phyloP scores from a whole-genome alignment of 2,888 invertebrate genomes.

The Eurois occulta region DNA sequence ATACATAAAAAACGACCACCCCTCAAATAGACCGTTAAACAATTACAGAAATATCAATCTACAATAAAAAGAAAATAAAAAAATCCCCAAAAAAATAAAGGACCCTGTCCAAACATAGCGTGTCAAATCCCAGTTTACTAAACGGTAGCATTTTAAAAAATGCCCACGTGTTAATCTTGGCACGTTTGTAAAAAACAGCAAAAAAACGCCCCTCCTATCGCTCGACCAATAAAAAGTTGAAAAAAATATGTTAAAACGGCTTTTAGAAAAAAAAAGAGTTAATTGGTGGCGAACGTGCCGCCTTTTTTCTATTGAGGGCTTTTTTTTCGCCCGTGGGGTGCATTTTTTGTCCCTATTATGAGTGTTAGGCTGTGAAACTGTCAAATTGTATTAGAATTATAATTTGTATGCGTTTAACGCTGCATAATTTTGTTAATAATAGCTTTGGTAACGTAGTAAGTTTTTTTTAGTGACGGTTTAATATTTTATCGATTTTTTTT shows the following conservation, averaged over 20 bases:
- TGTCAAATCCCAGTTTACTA: slow-evolving; percentile 82
- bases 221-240: slow-evolving; percentile 83
- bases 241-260: slow-evolving; percentile 78
- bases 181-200: slow-evolving; percentile 79
- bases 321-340: slow-evolving; percentile 80
- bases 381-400: slow-evolving; percentile 85
- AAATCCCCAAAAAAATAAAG: slow-evolving; percentile 66
- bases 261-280: slow-evolving; percentile 82
- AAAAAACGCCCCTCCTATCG: slow-evolving; percentile 84
- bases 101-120: slow-evolving; percentile 82
- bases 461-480: slow-evolving; percentile 8
- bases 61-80: slow-evolving; percentile 69
- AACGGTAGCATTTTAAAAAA: slow-evolving; percentile 74
- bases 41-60: slow-evolving; percentile 81
- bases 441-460: slow-evolving; percentile 27
- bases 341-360: slow-evolving; percentile 86
- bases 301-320: slow-evolving; percentile 75
- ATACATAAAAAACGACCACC: slow-evolving; percentile 71
- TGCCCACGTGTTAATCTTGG: slow-evolving; percentile 81
- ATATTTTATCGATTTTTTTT: slow-evolving; percentile 14
- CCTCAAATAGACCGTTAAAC: slow-evolving; percentile 83
- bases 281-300: slow-evolving; percentile 88
- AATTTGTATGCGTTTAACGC: slow-evolving; percentile 77
- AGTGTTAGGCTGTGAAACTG: slow-evolving; percentile 63
- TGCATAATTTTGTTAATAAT: slow-evolving; percentile 72